A percentile compares a stretch with the other conserved stretches of the same genome.
phyloP scores from a whole-genome alignment of 2,888 invertebrate genomes.

The Oasisia sp. region DNA sequence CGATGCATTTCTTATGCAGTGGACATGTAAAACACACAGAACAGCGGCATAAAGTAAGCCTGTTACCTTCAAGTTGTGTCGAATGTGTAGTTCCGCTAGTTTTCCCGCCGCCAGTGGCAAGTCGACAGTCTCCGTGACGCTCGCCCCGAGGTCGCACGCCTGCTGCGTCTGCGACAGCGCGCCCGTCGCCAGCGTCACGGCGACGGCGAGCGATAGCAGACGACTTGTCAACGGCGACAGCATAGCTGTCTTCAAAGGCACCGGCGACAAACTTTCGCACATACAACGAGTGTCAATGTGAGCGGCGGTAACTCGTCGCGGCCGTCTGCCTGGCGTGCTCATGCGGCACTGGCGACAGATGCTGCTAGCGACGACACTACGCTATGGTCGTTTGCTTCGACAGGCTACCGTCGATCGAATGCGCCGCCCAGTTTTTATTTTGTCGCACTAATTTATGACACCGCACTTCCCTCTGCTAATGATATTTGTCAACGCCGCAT shows the following conservation, averaged over 20 bases:
- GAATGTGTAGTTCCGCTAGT: background rate
- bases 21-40: background rate
- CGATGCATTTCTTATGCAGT: too few relatives aligned
- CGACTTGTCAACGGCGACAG: background rate
- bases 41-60: background rate
- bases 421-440: conserved; percentile 3
- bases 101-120: conserved; percentile 11
- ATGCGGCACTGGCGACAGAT: background rate
- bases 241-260: conserved; percentile 6
- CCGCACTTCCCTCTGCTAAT: conserved; percentile 11
- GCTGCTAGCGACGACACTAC: background rate
- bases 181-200: background rate
- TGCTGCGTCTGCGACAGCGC: background rate
- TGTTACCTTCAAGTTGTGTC: conserved; percentile 1
- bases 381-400: background rate
- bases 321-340: background rate
- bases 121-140: background rate
- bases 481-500: conserved; percentile 17
- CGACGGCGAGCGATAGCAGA: background rate
- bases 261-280: background rate
- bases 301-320: background rate
- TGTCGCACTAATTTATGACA: conserved; percentile 17
- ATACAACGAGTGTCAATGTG: background rate
- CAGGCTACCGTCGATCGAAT: background rate
- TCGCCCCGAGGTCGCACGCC: background rate